A percentile compares a stretch with the other conserved stretches of the same genome.
phyloP scores from a whole-genome alignment of 1,140 invertebrate genomes.

The Atta cephalotes region DNA sequence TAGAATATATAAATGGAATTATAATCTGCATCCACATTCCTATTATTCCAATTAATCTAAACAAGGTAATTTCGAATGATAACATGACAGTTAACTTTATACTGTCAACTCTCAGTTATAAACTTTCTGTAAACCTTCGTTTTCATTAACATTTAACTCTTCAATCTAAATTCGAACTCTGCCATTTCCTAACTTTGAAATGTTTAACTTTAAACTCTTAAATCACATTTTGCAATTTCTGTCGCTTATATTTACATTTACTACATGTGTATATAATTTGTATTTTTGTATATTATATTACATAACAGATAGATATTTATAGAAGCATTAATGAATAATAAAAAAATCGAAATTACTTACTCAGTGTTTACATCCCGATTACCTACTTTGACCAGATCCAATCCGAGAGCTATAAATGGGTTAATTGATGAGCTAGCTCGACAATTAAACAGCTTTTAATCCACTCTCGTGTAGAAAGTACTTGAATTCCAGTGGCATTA shows the following conservation, averaged over 20 bases:
- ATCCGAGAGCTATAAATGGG: constrained; percentile 3
- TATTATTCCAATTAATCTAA: constrained; percentile 25
- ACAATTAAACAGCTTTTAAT: constrained; percentile 48
- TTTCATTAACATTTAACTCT: constrained; percentile 57
- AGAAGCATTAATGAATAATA: not conserved
- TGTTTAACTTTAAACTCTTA: not conserved
- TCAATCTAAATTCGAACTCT: constrained; percentile 43
- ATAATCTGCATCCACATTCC: not conserved
- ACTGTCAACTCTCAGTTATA: constrained; percentile 23
- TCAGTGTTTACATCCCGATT: not conserved
- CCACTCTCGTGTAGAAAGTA: constrained; percentile 15
- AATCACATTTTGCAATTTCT: constrained; percentile 17
- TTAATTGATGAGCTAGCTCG: constrained; percentile 14
- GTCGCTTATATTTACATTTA: not conserved
- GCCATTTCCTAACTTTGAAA: constrained; percentile 25
- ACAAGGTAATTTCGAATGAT: constrained; percentile 40
- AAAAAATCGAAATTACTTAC: not conserved
- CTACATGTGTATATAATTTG: not conserved
- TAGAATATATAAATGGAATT: not conserved
- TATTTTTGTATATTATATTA: not conserved
- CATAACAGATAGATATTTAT: constrained; percentile 14
- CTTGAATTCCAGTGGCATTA: constrained; percentile 26
- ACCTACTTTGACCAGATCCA: not conserved
- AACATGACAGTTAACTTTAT: constrained; percentile 29
- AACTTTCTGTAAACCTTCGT: constrained; percentile 35